phyloP scores from a whole-genome alignment of 2,797 vertebrate genomes.

The Arvicola amphibius region DNA sequence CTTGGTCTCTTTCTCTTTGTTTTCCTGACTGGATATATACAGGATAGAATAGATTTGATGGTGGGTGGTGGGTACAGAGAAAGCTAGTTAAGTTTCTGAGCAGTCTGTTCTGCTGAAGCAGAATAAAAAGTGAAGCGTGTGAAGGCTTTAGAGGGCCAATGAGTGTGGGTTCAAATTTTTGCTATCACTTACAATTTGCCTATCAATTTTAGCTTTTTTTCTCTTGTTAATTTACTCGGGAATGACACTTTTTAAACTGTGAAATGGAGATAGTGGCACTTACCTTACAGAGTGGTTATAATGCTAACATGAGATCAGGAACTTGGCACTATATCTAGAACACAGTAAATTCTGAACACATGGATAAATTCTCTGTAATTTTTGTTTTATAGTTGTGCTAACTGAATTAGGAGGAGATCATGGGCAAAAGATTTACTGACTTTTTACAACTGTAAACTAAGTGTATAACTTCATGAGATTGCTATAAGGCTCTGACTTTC shows the following conservation, averaged over 20 bases:
- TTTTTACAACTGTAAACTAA: background rate
- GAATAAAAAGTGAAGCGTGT: background rate
- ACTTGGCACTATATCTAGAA: background rate
- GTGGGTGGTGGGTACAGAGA: background rate
- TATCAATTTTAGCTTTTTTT: too few relatives aligned
- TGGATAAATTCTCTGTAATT: background rate
- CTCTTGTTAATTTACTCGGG: background rate
- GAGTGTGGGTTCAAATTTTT: conserved; percentile 9
- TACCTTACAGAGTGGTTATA: conserved; percentile 7
- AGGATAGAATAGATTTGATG: background rate
- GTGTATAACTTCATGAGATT: background rate
- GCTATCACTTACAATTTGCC: background rate
- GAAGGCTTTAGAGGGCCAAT: background rate
- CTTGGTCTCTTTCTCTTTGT: background rate
- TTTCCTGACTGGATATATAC: background rate
- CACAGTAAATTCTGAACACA: background rate
- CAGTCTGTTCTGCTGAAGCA: background rate
- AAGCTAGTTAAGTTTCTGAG: background rate
- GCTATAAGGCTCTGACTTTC: background rate
- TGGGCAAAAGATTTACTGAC: background rate
- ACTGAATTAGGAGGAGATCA: background rate
- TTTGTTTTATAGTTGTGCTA: conserved; percentile 42
- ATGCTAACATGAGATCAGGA: background rate
- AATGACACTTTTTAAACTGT: conserved; percentile 12
- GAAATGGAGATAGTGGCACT: background rate